Base-by-base conservation (phyloP, 2,113 vertebrate genomes). In the Crotalus helleri region DNA sequence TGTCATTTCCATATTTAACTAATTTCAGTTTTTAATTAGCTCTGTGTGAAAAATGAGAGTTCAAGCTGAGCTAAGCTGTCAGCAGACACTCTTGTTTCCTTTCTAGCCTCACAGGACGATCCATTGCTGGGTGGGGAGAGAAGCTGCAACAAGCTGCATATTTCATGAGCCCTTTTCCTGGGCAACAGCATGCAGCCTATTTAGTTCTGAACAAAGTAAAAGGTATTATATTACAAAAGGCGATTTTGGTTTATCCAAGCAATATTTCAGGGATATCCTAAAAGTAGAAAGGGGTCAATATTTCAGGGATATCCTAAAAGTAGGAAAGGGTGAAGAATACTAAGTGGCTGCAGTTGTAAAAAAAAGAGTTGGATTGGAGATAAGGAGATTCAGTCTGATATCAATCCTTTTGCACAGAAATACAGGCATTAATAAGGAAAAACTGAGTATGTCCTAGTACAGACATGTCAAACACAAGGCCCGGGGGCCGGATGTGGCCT, bases 1-100 rank as follows among this genome's bases (percentile, higher is more conserved):
- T 98, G 98, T 98, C 98, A 98, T 98, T 98, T 98, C 98, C 98
- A 98, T 98, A 98, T 98, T 98, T 98, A 98, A 98, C 98, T 98
- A 98, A 98, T 98, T 98, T 98, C 97, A 97, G 98, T 98, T 98
- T 98, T 98, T 98, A 98, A 98, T 98, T 98, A 98, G 98, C 98
- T 98, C 98, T 96, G 85, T 98, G 98, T 98, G 97, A 98, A 98
- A 98, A 98, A 98, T 98, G 97, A 97, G 97, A 96, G 97, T 97
- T 97, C 98, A 97, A 4, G 97, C 97, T 98, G 98, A 98, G 98
- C 98, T 98, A 97, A 97, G 98, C 98, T 98, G 98, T 98, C 98
- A 98, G 97, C 97, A 92, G 81, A 97, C 97, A 98, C 97, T 96
- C 97, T 96, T 98, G 98, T 98, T 98, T 98, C 98, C 97, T 98